Base-by-base conservation (phyloP, 2,888 invertebrate species). In the Platypus cylindrus region DNA sequence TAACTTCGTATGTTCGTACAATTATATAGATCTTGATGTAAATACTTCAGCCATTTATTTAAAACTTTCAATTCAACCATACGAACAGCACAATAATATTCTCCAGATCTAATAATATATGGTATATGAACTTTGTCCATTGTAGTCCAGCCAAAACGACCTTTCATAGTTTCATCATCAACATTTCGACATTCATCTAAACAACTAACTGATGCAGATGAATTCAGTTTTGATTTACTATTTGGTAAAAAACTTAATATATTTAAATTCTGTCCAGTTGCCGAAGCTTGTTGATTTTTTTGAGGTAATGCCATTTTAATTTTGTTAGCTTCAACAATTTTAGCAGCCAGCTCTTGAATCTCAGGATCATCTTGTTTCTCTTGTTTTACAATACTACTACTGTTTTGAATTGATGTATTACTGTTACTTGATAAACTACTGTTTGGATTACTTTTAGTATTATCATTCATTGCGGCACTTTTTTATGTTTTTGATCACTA, bases 1-100 rank as follows among this genome's bases (percentile, higher is more conserved):
- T 89, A 90, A 65, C 90, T 90, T 47, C 85, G 73, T 48, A 94
- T 84, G 58, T 85, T 86, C 9, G 87, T 87, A 61, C 89, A 90
- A 45, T 83, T 85, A 61, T 86, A 87, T 45, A 90, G 83, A 56
- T 87, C 87, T 45, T 83, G 79, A 58, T 91, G 89, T 33, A 91
- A 70, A 56, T 82, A 84, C 58, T 78, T 83, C 53, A 90, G 73
- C 65, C 87, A 85, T 64, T 87, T 87, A 58, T 85, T 84, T 15
- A 91, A 70, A 29, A 91, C 70, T 61, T 91, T 91, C 53, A 78
- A 73, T 61, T 94, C 94, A 15, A 93, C 83, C 76, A 94, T 90
- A 35, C 90, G 73, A 32, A 94, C 91, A n/a, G 91, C 84, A 56
- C 89, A 86, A 59, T 85, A 93, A 58, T 82, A 82, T 56, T 86